phyloP scores from a whole-genome alignment of 2,113 vertebrate genomes.

The Eulemur macaco region DNA sequence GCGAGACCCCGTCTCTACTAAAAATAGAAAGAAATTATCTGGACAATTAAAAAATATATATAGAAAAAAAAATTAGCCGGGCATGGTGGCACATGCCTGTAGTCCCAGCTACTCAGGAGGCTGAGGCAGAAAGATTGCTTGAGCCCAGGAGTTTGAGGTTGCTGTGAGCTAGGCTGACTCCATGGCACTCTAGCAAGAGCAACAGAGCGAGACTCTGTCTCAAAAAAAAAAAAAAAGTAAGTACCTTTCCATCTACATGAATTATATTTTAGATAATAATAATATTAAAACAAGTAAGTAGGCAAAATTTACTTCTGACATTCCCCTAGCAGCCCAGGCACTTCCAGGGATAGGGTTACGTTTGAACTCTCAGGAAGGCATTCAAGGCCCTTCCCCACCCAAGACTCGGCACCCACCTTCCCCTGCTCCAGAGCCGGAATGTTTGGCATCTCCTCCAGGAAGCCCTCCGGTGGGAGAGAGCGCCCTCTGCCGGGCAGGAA shows the following conservation, averaged over 20 bases:
- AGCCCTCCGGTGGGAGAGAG: background rate
- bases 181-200: no score
- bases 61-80: no score
- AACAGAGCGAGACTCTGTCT: no score
- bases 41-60: no score
- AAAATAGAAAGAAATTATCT: no score
- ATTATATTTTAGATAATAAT: background rate
- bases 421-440: rapidly evolving
- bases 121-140: no score
- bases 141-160: no score
- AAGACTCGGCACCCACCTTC: background rate
- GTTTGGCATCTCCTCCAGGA: slow-evolving; percentile 20
- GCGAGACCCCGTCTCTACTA: no score
- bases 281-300: background rate
- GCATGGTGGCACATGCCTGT: no score
- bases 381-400: background rate
- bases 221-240: no score
- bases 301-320: background rate
- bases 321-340: background rate
- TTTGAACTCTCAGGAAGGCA: background rate
- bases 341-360: background rate
- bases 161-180: no score
- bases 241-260: background rate
- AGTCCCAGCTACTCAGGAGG: no score
- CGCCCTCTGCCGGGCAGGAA: slow-evolving; percentile 23